Percentiles rank a stretch among this genome's conserved stretches.
Conservation (phyloP, 2,888 invertebrate species). For the Amblyjoppa fuscipennis region DNA sequence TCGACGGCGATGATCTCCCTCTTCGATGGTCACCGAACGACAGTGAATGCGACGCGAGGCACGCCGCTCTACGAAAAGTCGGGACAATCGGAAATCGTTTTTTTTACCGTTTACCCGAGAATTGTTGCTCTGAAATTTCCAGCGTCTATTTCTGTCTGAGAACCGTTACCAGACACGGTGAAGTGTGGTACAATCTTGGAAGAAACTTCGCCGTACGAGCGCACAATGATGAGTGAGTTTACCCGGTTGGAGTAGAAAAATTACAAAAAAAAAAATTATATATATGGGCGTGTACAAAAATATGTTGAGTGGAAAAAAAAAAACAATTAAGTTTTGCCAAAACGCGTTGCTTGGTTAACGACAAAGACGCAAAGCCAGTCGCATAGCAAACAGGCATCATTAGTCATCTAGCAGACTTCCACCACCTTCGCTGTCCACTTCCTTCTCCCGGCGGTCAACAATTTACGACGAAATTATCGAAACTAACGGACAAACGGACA, state of each 20-base stretch:
- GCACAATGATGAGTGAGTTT: constrained; percentile 76
- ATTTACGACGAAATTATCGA: not conserved
- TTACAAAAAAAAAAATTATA: not conserved
- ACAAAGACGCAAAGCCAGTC: not conserved
- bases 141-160: constrained; percentile 79
- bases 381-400: not conserved
- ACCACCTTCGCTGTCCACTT: not conserved
- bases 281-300: not conserved
- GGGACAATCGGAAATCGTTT: constrained; percentile 67
- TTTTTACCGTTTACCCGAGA: constrained; percentile 73
- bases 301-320: not conserved
- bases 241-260: not conserved
- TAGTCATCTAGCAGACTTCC: constrained; percentile 5
- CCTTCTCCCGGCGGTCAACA: not conserved
- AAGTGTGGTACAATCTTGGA: constrained; percentile 78
- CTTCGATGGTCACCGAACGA: constrained; percentile 75
- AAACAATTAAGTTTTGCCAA: not conserved
- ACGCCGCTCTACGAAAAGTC: constrained; percentile 68
- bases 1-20: constrained; percentile 65
- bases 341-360: not conserved
- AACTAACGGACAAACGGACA: not conserved
- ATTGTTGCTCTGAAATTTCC: constrained; percentile 76
- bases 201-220: constrained; percentile 72
- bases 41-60: constrained; percentile 69
- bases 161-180: constrained; percentile 67